Evolutionary conservation across 2,113 vertebrate genomes (phyloP).

Genomic region (Festucalex cinctus): DNA sequence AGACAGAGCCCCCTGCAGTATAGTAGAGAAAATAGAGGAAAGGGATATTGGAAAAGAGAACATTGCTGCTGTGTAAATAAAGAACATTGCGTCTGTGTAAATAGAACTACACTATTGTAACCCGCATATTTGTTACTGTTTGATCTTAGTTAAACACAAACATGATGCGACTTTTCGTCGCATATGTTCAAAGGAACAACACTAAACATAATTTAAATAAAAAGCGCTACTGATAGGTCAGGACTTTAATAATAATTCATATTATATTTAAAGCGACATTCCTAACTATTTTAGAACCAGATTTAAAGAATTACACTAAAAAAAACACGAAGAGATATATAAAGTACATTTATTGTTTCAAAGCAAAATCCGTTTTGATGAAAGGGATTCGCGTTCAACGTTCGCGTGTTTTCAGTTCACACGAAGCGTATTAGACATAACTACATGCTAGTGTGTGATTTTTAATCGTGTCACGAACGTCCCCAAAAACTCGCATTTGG

Average conservation of each 20-base stretch:
- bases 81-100: not conserved
- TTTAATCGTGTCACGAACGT: too few species aligned
- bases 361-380: not conserved
- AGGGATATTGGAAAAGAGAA: not conserved
- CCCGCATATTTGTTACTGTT: not conserved
- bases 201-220: too few species aligned
- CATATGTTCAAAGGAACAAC: too few species aligned
- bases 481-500: too few species aligned
- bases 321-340: not conserved
- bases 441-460: not conserved
- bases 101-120: not conserved
- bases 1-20: conserved; percentile 18
- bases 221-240: not conserved
- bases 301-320: not conserved
- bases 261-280: not conserved
- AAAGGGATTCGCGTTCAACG: not conserved
- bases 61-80: not conserved
- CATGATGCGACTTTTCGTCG: not conserved
- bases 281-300: not conserved
- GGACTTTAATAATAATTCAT: not conserved
- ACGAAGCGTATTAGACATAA: not conserved
- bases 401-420: not conserved
- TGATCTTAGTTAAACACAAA: not conserved
- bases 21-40: conserved; percentile 27
- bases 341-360: not conserved